Evolutionary conservation across 2,888 invertebrate species (phyloP).

Genomic region (Odontocerum albicorne): DNA sequence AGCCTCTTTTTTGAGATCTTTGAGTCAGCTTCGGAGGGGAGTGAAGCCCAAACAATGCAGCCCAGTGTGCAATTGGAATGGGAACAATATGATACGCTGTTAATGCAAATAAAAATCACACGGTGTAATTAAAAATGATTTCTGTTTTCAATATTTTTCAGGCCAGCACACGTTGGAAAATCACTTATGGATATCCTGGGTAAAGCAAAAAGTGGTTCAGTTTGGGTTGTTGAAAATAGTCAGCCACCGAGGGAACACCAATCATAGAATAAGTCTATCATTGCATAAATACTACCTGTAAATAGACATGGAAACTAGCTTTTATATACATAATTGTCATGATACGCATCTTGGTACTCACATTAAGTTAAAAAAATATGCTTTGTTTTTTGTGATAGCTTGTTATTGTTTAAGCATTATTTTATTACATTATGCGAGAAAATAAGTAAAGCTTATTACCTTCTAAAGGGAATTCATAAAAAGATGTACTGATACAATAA

Average conservation of each 20-base stretch:
- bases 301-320: conserved; percentile 19
- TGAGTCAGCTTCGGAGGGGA: too few species aligned
- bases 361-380: background rate
- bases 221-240: conserved; percentile 71
- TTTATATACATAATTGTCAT: conserved; percentile 4
- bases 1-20: too few species aligned
- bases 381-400: background rate
- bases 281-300: conserved; percentile 8
- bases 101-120: too few species aligned
- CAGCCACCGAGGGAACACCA: conserved; percentile 64
- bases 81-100: too few species aligned
- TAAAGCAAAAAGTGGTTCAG: conserved; percentile 70
- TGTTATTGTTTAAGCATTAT: background rate
- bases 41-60: too few species aligned
- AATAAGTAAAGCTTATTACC: background rate
- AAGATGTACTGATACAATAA: too few species aligned
- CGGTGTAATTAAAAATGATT: too few species aligned
- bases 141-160: conserved; percentile 48
- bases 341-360: background rate
- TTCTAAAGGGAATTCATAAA: too few species aligned
- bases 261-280: conserved; percentile 11
- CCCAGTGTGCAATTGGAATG: too few species aligned
- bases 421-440: background rate
- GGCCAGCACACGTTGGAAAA: conserved; percentile 70
- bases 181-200: conserved; percentile 65